Percentiles rank a stretch among this genome's conserved stretches.
Evolutionary conservation across 92 coral and sea anemone genomes (phyloP).

Genomic region (Metridium senile): DNA sequence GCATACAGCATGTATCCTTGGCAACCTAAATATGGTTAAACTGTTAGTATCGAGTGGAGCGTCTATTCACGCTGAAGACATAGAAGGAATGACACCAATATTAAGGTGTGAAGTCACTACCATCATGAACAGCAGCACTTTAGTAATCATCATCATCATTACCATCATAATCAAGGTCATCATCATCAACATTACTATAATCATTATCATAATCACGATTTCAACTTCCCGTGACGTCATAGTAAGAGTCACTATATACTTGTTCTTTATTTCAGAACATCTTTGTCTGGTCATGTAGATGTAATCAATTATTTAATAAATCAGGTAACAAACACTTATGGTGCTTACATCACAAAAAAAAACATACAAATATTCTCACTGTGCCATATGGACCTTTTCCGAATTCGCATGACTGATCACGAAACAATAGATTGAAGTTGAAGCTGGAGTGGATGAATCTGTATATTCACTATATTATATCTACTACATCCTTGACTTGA

Average conservation of each 20-base stretch:
- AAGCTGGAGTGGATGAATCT: no score
- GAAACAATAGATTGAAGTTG: no score
- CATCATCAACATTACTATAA: no score
- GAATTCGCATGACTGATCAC: no score
- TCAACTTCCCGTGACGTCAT: no score
- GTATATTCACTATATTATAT: no score
- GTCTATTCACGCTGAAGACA: constrained; percentile 58
- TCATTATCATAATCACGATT: no score
- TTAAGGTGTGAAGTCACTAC: constrained; percentile 47
- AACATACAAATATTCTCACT: no score
- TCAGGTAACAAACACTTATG: constrained; percentile 26
- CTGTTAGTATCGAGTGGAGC: constrained; percentile 52
- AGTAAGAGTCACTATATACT: no score
- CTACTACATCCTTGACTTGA: no score
- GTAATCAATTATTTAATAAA: constrained; percentile 59
- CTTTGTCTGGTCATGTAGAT: constrained; percentile 67
- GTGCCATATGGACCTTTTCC: no score
- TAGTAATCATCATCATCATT: not conserved
- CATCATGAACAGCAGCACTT: not conserved
- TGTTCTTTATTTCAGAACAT: constrained; percentile 55
- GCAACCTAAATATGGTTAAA: constrained; percentile 61
- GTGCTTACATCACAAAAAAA: not conserved
- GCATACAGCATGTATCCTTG: constrained; percentile 69
- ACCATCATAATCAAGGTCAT: no score
- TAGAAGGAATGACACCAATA: constrained; percentile 84